phyloP scores from a whole-genome alignment of 2,113 vertebrate genomes.

The Ciconia maguari region DNA sequence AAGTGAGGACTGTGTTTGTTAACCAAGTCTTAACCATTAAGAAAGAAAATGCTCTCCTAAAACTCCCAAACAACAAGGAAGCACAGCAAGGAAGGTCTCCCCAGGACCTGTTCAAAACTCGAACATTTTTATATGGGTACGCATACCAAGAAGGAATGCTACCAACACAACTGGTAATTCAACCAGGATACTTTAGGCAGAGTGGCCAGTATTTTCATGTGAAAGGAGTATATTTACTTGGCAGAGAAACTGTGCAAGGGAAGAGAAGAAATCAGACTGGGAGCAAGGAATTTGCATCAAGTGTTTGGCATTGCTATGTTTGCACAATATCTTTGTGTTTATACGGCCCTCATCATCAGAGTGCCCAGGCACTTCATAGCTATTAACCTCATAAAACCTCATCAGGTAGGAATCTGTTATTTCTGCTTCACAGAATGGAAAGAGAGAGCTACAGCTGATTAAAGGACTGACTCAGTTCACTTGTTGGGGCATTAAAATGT shows the following conservation, averaged over 20 bases:
- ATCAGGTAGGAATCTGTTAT: background rate
- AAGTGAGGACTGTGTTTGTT: background rate
- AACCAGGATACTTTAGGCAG: background rate
- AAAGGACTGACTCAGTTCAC: background rate
- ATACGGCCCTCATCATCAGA: background rate
- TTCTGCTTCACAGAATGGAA: background rate
- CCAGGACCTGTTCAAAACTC: background rate
- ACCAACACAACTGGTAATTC: background rate
- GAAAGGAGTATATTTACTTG: background rate
- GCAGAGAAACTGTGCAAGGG: background rate
- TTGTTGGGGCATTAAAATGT: background rate
- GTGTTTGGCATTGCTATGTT: background rate
- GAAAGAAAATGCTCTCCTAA: background rate
- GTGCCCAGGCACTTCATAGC: background rate
- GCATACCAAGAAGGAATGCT: background rate
- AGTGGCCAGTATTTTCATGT: background rate
- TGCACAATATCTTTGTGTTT: background rate
- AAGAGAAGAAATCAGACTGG: background rate
- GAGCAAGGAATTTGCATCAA: background rate
- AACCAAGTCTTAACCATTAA: background rate
- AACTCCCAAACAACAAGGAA: background rate
- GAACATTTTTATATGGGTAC: background rate
- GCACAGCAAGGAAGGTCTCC: background rate
- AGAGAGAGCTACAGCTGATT: background rate
- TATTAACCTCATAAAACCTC: slow-evolving; percentile 3